phyloP scores from a whole-genome alignment of 2,797 vertebrate genomes.

The Muraenolepis orangiensis region DNA sequence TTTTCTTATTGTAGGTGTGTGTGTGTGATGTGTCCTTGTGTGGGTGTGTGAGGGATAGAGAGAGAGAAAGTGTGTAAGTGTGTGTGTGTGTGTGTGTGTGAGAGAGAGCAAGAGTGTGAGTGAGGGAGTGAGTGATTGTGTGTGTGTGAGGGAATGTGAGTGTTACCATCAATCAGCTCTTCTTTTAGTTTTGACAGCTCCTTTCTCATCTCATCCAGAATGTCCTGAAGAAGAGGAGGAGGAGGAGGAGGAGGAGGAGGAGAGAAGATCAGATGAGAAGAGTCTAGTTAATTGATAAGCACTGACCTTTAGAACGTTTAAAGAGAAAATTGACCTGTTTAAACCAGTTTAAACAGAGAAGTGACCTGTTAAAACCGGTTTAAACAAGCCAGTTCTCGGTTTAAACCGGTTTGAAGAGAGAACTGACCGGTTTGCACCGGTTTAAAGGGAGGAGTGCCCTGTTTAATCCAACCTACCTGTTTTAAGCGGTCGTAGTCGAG shows the following conservation, averaged over 20 bases:
- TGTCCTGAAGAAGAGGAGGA: slow-evolving; percentile 75
- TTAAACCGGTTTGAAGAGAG: background rate
- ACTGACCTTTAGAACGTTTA: background rate
- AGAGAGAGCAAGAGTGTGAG: background rate
- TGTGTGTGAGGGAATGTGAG: background rate
- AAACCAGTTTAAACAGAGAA: background rate
- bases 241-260: background rate
- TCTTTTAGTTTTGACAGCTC: slow-evolving; percentile 98
- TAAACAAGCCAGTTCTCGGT: too few species aligned
- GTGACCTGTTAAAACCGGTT: too few species aligned
- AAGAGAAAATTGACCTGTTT: background rate
- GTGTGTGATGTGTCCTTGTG: too few species aligned
- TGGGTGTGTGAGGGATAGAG: too few species aligned
- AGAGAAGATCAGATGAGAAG: background rate
- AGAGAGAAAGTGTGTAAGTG: too few species aligned
- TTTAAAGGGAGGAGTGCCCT: background rate
- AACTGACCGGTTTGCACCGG: background rate
- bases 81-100: background rate
- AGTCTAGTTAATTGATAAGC: background rate
- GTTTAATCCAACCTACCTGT: slow-evolving; percentile 80
- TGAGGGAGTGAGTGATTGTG: background rate
- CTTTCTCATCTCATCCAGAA: slow-evolving; percentile 99
- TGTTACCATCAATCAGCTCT: slow-evolving; percentile 96
- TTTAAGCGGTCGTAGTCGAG: slow-evolving; percentile 98
- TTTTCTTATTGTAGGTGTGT: background rate